Percentiles rank a stretch among this genome's conserved stretches.
Conservation (phyloP, 2,888 invertebrate species). For the Mechanitis messenoides region DNA sequence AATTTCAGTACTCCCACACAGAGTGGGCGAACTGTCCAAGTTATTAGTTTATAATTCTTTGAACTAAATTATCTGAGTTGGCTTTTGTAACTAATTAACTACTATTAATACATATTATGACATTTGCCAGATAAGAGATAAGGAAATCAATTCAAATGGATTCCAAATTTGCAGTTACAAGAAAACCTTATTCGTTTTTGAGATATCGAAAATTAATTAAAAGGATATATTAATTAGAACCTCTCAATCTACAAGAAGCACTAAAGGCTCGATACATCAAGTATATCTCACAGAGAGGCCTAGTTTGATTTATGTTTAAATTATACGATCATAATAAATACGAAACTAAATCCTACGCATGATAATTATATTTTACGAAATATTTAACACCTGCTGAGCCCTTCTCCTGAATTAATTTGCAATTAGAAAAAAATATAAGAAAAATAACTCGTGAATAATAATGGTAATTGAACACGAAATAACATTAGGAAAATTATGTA, state of each 20-base stretch:
- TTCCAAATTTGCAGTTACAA: too few relatives aligned
- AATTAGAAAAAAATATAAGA: background rate
- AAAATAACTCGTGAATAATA: background rate
- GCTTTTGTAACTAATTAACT: too few relatives aligned
- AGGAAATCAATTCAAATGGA: too few relatives aligned
- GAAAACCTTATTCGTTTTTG: background rate
- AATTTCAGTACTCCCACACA: too few relatives aligned
- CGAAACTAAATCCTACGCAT: slow-evolving; percentile 32
- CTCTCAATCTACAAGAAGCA: background rate
- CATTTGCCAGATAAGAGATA: too few relatives aligned
- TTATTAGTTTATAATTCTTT: too few relatives aligned
- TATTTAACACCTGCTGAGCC: slow-evolving; percentile 27
- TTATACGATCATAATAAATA: slow-evolving; percentile 27
- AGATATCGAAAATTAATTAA: background rate
- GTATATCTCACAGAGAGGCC: slow-evolving; percentile 13
- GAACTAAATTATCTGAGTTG: too few relatives aligned
- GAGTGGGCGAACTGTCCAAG: too few relatives aligned
- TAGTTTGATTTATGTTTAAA: slow-evolving; percentile 26
- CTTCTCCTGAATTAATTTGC: slow-evolving; percentile 5
- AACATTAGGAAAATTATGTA: background rate
- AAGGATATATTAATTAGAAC: background rate
- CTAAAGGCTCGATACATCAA: background rate
- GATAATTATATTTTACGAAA: slow-evolving; percentile 32
- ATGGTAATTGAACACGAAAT: background rate
- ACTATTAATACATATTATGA: too few relatives aligned